phyloP scores from a whole-genome alignment of 2,797 vertebrate genomes.

The Catamblyrhynchus diadema region DNA sequence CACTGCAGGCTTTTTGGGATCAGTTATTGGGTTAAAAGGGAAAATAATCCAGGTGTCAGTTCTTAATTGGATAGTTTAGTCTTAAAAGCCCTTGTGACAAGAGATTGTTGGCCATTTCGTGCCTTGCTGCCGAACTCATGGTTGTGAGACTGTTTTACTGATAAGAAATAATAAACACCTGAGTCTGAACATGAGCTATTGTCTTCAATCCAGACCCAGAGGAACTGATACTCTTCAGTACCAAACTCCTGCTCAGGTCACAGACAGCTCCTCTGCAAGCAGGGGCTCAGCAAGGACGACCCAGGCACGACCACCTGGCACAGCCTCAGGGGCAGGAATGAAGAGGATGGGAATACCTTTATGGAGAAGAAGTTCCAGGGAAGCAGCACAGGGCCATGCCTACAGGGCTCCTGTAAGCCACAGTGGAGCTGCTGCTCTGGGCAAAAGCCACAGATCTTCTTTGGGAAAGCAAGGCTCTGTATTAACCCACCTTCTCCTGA shows the following conservation, averaged over 20 bases:
- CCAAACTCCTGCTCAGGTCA: background rate
- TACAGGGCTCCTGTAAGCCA: too few relatives aligned
- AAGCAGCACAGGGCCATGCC: rapidly evolving
- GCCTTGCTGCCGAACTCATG: too few relatives aligned
- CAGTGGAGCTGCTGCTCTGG: background rate
- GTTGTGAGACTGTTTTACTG: too few relatives aligned
- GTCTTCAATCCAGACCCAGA: too few relatives aligned
- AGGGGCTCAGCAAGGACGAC: background rate
- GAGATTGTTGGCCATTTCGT: too few relatives aligned
- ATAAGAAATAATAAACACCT: too few relatives aligned
- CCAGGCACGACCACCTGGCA: background rate
- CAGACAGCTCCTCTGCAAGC: too few relatives aligned
- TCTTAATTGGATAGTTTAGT: background rate
- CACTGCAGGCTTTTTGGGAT: too few relatives aligned
- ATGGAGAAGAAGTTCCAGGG: background rate
- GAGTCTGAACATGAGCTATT: too few relatives aligned
- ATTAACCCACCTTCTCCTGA: background rate
- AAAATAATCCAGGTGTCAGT: background rate
- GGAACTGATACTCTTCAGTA: background rate
- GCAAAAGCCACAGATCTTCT: background rate
- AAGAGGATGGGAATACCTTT: background rate
- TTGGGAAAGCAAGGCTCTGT: background rate
- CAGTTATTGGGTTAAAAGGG: background rate
- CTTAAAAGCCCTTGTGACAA: too few relatives aligned
- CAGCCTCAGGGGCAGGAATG: rapidly evolving